These are phyloP conservation scores for Tipula unca DNA, from an alignment of 2,888 invertebrate genomes.

Conservation along the genomic window DNA sequence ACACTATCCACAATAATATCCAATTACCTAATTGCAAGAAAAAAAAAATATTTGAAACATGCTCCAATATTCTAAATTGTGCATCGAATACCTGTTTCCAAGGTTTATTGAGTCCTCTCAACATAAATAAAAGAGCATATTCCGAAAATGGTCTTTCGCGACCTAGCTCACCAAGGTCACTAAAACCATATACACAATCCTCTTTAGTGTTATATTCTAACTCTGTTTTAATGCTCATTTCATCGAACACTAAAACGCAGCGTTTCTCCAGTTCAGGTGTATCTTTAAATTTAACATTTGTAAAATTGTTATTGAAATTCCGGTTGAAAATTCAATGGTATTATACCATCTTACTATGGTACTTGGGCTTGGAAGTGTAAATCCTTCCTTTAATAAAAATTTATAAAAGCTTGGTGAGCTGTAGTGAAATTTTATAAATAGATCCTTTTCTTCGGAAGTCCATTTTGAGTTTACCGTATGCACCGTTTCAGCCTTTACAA, in stretches of 20 bases:
- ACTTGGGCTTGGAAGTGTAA: background rate
- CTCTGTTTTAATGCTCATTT: slow-evolving; percentile 17
- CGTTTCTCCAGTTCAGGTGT: slow-evolving; percentile 9
- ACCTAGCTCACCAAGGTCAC: too few species aligned
- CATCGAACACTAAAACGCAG: background rate
- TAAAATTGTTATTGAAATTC: background rate
- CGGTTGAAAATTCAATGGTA: background rate
- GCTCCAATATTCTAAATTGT: too few species aligned
- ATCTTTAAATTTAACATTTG: too few species aligned
- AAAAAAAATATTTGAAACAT: too few species aligned
- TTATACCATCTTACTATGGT: background rate
- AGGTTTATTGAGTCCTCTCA: too few species aligned
- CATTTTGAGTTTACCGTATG: background rate
- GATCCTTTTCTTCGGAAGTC: background rate
- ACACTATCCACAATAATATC: too few species aligned
- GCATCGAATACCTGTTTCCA: too few species aligned
- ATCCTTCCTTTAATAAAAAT: background rate
- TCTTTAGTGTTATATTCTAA: background rate
- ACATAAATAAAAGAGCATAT: too few species aligned
- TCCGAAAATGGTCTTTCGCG: too few species aligned
- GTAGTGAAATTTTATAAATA: background rate
- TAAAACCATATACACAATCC: too few species aligned
- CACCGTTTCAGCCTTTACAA: background rate
- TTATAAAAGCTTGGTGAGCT: slow-evolving; percentile 17
- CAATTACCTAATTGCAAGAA: too few species aligned